Conservation (phyloP, 1,140 invertebrate species). For the Sipha flava region DNA sequence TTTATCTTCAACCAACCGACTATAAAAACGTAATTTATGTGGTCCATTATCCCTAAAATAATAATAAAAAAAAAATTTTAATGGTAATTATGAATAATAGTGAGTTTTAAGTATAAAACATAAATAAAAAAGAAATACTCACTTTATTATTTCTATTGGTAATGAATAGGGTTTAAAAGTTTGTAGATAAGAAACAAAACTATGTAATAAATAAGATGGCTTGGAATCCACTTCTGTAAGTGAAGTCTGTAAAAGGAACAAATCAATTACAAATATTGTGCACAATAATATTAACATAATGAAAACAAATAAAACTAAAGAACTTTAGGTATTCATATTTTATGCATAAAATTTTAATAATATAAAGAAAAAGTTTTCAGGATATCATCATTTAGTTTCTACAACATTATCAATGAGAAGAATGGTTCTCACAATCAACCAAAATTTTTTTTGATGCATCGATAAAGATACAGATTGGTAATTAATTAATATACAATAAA, state of each 20-base stretch:
- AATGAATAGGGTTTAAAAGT: slow-evolving; percentile 71
- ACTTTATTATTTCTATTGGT: slow-evolving; percentile 76
- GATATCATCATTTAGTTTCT: no score
- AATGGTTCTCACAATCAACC: no score
- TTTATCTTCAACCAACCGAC: slow-evolving; percentile 86
- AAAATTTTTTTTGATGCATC: no score
- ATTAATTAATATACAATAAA: no score
- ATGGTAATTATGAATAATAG: neutral
- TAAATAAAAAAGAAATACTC: slow-evolving; percentile 37
- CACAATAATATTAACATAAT: no score
- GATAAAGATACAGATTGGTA: no score
- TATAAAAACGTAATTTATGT: slow-evolving; percentile 69
- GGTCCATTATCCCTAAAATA: slow-evolving; percentile 78
- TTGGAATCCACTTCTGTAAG: slow-evolving; percentile 70
- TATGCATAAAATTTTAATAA: neutral
- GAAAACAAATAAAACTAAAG: no score
- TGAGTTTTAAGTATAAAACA: neutral
- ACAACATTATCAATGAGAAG: no score
- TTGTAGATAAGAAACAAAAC: slow-evolving; percentile 76
- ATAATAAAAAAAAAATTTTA: neutral
- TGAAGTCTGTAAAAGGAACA: slow-evolving; percentile 52
- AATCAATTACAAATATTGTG: neutral
- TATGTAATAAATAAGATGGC: slow-evolving; percentile 65
- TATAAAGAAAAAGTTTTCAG: no score
- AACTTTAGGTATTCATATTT: neutral